Evolutionary conservation across 2,797 vertebrate species (phyloP).

Genomic region (Argyrosomus regius): DNA sequence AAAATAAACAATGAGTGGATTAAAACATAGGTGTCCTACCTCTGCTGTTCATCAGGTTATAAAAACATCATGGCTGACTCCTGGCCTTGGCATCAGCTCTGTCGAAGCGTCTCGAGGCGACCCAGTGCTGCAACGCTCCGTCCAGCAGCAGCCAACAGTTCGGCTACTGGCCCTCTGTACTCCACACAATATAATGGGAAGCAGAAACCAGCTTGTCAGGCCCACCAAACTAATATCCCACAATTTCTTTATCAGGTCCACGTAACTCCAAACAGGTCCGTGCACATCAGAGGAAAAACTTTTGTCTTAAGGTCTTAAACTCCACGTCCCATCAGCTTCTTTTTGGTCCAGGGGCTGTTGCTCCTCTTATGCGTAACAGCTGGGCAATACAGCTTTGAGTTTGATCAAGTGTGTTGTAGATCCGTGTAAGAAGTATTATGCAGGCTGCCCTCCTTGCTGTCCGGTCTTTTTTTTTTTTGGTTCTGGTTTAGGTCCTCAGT

Average conservation of each 20-base stretch:
- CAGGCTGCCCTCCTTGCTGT: conserved; percentile 24
- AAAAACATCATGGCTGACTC: conserved; percentile 77
- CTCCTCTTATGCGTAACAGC: conserved; percentile 33
- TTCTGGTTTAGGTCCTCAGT: conserved; percentile 51
- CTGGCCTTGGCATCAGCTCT: conserved; percentile 74
- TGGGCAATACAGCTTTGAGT: conserved; percentile 41
- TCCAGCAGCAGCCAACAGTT: conserved; percentile 55
- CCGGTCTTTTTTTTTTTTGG: conserved; percentile 19
- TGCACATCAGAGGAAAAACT: conserved; percentile 17
- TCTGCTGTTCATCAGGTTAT: conserved; percentile 84
- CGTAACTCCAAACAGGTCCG: conserved; percentile 61
- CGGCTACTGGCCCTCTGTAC: conserved; percentile 58
- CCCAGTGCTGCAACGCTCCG: conserved; percentile 24
- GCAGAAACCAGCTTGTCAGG: conserved; percentile 61
- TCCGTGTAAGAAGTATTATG: conserved; percentile 30
- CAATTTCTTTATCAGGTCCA: conserved; percentile 59
- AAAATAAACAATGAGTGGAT: not conserved
- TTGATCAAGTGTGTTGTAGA: conserved; percentile 53
- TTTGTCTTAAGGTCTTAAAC: conserved; percentile 46
- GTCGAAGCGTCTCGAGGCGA: conserved; percentile 43
- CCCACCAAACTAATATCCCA: conserved; percentile 65
- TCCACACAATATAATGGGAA: conserved; percentile 66
- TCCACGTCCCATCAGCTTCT: conserved; percentile 40
- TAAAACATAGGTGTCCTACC: conserved; percentile 62
- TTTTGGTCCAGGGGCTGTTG: conserved; percentile 29